Base-by-base conservation (phyloP, 2,113 vertebrate genomes). In the Malurus cyaneus region DNA sequence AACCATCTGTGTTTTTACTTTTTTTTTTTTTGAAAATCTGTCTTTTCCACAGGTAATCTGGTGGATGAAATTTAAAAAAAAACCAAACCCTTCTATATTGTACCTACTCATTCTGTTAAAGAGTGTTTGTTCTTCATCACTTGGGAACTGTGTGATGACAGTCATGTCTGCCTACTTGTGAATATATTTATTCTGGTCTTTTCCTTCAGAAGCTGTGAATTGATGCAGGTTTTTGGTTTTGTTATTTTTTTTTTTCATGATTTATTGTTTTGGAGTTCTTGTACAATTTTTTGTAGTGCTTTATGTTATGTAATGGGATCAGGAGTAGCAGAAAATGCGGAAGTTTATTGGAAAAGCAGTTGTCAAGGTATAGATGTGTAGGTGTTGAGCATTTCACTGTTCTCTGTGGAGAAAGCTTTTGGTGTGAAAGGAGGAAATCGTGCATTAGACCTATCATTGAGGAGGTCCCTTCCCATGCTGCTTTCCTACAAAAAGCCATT, bases 281-380 rank as follows among this genome's bases (percentile, higher is more conserved):
- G 24, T 18, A 86, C 34, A 21, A 25, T 46, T 82, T 59, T 47
- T 61, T 29, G 12, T 28, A 17, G 41, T 16, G 28, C 2, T 18
- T 54, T 21, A 2, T 25, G 9, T 49, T 87, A 26, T 1, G 6
- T 20, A 25, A 44, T 0, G 1, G 53, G 34, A 70, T 34, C 0
- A 0, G 16, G 29, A 73, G 24, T 7, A 82, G 66, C 41, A 89
- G 70, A 41, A 89, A 82, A 67, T 25, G 10, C 59, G 36, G 1
- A 1, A 8, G 20, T 17, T 70, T 66, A 14, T 10, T 86, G 66
- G 81, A 50, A 39, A 44, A 66, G 47, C 47, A 88, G 59, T 79
- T 78, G 76, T 83, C 54, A 62, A 39, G 50, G 32, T 62, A 36
- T 7, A 20, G 46, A 42, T 57, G 14, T 61, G 42, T 28, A 80